Conservation (phyloP, 2,888 invertebrate genomes). For the Heliconius sara region DNA sequence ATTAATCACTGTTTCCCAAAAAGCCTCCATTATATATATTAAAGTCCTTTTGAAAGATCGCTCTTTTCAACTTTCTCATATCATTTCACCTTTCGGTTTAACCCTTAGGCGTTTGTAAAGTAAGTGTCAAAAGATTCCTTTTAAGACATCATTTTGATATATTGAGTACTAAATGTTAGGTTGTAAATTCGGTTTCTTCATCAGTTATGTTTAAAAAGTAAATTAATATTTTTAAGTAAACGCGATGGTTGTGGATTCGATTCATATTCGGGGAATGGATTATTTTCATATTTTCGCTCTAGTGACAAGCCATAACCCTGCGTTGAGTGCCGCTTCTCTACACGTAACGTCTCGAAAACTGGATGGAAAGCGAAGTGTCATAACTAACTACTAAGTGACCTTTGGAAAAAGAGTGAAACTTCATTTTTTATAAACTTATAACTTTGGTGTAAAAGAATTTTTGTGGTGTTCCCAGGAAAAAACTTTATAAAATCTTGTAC, state of each 20-base stretch:
- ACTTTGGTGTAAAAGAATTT: too few relatives aligned
- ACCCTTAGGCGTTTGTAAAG: conserved; percentile 25
- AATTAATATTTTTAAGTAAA: too few relatives aligned
- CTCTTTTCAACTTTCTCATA: conserved; percentile 21
- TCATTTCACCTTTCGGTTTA: conserved; percentile 17
- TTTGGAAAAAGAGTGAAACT: too few relatives aligned
- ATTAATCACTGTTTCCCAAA: background rate
- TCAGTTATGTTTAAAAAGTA: too few relatives aligned
- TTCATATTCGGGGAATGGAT: background rate
- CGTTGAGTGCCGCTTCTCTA: too few relatives aligned
- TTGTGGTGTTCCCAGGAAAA: too few relatives aligned
- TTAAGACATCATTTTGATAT: background rate
- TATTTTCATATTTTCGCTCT: background rate
- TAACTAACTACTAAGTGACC: too few relatives aligned
- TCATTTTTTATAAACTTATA: too few relatives aligned
- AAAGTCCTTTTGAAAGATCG: conserved; percentile 2
- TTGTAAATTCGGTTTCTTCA: background rate
- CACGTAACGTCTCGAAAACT: too few relatives aligned
- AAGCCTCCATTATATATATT: conserved; percentile 27
- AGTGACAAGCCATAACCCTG: background rate
- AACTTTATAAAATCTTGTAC: too few relatives aligned
- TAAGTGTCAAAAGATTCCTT: background rate
- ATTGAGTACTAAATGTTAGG: background rate
- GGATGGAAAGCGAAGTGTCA: too few relatives aligned
- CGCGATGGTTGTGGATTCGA: background rate